Percentiles rank a stretch among this genome's conserved stretches.
phyloP scores from a whole-genome alignment of 2,888 invertebrate species.

The Leistus spinibarbis region DNA sequence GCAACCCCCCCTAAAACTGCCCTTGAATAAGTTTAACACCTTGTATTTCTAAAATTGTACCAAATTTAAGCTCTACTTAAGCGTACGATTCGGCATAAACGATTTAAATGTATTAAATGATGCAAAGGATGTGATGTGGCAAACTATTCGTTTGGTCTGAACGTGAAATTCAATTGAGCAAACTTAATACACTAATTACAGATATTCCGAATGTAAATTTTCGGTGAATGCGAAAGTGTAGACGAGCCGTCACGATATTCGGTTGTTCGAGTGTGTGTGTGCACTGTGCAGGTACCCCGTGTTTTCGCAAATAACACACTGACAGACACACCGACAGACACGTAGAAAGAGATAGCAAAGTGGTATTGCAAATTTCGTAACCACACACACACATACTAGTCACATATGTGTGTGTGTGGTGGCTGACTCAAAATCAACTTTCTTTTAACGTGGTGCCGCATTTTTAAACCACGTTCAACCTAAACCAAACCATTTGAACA shows the following conservation, averaged over 20 bases:
- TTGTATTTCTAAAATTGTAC: no score
- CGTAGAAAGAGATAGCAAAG: background rate
- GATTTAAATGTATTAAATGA: no score
- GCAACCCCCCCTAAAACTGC: no score
- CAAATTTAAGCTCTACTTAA: no score
- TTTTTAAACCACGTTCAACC: background rate
- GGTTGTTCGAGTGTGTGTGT: background rate
- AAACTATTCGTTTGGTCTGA: no score
- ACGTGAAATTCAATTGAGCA: no score
- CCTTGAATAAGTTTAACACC: no score
- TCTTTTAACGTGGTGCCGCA: background rate
- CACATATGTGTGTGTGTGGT: background rate
- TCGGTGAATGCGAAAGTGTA: background rate
- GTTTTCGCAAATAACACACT: background rate
- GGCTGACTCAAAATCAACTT: background rate
- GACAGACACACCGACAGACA: background rate
- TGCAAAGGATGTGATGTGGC: no score
- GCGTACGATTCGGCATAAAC: no score
- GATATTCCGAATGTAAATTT: background rate
- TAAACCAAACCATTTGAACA: background rate
- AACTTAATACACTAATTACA: background rate
- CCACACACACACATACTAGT: background rate
- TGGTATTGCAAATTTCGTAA: background rate
- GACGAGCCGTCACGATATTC: background rate
- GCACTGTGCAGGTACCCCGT: no score